Conservation (phyloP, 2,888 invertebrate genomes). For the Caenorhabditis sp. region DNA sequence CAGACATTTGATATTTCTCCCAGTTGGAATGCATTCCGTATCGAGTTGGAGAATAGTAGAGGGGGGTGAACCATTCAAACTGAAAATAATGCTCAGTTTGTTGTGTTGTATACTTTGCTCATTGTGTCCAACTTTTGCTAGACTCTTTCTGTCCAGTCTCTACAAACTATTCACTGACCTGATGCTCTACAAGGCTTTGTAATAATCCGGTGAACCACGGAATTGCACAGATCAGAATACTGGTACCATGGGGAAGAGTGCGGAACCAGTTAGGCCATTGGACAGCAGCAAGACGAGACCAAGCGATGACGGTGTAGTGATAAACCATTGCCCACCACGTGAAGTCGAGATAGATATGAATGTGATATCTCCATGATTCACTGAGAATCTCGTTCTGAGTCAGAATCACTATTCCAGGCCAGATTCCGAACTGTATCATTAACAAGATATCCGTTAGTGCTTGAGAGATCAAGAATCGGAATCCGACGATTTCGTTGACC, state of each 20-base stretch:
- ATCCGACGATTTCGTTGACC: slow-evolving; percentile 77
- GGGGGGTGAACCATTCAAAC: slow-evolving; percentile 76
- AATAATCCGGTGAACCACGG: slow-evolving; percentile 77
- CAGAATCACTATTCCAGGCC: slow-evolving; percentile 77
- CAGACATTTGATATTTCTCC: slow-evolving; percentile 66
- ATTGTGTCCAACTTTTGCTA: not conserved
- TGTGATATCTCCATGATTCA: slow-evolving; percentile 67
- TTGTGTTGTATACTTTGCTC: not conserved
- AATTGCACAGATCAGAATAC: slow-evolving; percentile 72
- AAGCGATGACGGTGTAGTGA: slow-evolving; percentile 77
- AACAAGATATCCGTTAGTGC: slow-evolving; percentile 75
- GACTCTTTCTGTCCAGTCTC: not conserved
- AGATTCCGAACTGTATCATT: slow-evolving; percentile 77
- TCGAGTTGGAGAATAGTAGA: slow-evolving; percentile 73
- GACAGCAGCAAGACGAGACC: slow-evolving; percentile 76
- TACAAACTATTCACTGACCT: slow-evolving; percentile 47
- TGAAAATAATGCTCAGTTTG: slow-evolving; percentile 34
- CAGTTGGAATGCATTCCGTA: slow-evolving; percentile 77
- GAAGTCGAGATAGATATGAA: slow-evolving; percentile 77
- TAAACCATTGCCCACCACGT: slow-evolving; percentile 79
- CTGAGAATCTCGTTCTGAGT: slow-evolving; percentile 72
- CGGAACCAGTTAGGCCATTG: slow-evolving; percentile 79
- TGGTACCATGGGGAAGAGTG: slow-evolving; percentile 68
- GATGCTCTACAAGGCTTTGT: slow-evolving; percentile 77
- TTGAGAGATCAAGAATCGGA: slow-evolving; percentile 76